phyloP scores from a whole-genome alignment of 2,113 vertebrate species.

The Eptesicus fuscus region DNA sequence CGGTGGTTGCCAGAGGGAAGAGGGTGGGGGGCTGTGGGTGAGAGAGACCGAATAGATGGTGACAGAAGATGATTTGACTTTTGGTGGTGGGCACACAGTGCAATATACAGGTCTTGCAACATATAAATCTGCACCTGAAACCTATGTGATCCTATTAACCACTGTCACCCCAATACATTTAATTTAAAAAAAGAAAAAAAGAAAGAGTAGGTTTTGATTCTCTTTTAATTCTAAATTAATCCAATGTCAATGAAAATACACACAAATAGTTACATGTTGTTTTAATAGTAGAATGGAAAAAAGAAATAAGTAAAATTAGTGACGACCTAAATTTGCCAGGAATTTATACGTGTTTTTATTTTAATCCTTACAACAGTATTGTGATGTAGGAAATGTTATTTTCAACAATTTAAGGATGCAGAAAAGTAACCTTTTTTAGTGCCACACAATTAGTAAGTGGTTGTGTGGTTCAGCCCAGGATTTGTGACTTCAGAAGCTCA shows the following conservation, averaged over 20 bases:
- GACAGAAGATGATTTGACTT: no score
- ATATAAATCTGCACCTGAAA: no score
- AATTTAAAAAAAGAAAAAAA: no score
- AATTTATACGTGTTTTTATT: not conserved
- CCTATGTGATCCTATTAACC: no score
- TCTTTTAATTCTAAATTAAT: constrained; percentile 6
- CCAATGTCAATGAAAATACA: not conserved
- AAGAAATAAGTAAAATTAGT: not conserved
- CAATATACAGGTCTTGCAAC: no score
- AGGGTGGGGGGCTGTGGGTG: no score
- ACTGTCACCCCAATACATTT: no score
- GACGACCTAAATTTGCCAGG: not conserved
- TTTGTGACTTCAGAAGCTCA: not conserved
- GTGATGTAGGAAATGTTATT: not conserved
- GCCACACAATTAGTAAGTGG: not conserved
- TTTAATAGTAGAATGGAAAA: not conserved
- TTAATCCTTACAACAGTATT: not conserved
- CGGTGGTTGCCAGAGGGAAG: no score
- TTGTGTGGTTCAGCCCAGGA: not conserved
- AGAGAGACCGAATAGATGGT: no score
- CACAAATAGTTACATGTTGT: not conserved
- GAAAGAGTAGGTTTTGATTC: not conserved
- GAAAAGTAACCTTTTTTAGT: not conserved
- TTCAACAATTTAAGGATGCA: not conserved
- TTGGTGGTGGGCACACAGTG: no score